Evolutionary conservation across 2,113 vertebrate species (phyloP).

Genomic region (Gymnorhina tibicen): DNA sequence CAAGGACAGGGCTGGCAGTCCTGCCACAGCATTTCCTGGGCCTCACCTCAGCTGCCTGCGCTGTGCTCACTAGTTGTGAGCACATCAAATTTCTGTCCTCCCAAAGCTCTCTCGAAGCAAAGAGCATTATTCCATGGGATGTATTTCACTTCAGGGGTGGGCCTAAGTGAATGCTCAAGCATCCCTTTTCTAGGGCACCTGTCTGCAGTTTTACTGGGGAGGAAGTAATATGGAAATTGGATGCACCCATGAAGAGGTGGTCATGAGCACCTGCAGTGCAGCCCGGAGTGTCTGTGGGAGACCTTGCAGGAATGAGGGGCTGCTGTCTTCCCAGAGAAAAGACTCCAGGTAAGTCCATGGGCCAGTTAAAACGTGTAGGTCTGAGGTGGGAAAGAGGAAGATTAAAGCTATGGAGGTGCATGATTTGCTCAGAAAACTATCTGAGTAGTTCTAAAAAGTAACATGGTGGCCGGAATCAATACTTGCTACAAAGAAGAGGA

Average conservation of each 20-base stretch:
- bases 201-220: neutral
- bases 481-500: neutral
- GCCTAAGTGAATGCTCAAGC: neutral
- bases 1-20: neutral
- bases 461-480: neutral
- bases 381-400: neutral
- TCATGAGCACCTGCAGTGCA: neutral
- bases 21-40: rapidly evolving
- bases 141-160: neutral
- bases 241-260: neutral
- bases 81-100: neutral
- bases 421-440: neutral
- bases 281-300: neutral
- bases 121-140: neutral
- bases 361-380: neutral
- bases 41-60: neutral
- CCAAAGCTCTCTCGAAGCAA: neutral
- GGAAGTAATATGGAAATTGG: neutral
- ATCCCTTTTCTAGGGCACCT: neutral
- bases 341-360: neutral
- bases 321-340: neutral
- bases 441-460: neutral
- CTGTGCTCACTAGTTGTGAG: rapidly evolving
- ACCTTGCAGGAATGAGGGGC: neutral
- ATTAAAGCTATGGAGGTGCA: neutral